phyloP scores from a whole-genome alignment of 2,888 invertebrate species.

The Pelosia muscerda region DNA sequence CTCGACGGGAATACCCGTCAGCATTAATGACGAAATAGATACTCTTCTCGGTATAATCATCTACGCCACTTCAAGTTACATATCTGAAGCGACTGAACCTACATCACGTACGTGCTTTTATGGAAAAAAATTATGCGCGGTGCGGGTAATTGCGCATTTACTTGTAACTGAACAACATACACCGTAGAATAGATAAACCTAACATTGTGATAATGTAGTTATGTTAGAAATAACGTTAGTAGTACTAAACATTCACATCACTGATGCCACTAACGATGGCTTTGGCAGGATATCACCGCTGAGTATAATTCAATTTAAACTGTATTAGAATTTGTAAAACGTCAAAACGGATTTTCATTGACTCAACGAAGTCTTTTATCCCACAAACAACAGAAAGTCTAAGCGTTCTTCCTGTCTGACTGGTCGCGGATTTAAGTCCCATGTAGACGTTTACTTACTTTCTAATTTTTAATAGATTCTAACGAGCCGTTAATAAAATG shows the following conservation, averaged over 20 bases:
- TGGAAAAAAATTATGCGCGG: background rate
- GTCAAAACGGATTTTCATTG: too few species aligned
- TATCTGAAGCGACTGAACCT: background rate
- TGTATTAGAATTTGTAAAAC: too few species aligned
- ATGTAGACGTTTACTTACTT: background rate
- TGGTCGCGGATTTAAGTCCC: too few species aligned
- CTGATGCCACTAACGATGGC: background rate
- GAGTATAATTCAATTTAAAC: too few species aligned
- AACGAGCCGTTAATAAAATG: slow-evolving; percentile 1
- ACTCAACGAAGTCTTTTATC: too few species aligned
- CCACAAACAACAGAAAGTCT: too few species aligned
- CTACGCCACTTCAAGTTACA: background rate
- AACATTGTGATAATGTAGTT: slow-evolving; percentile 2
- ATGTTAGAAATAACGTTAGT: background rate
- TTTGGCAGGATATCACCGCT: background rate
- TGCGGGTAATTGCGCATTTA: slow-evolving; percentile 1
- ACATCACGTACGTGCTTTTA: background rate
- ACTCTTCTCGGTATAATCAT: slow-evolving; percentile 3
- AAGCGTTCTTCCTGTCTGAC: too few species aligned
- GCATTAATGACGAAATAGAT: background rate
- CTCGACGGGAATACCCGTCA: background rate
- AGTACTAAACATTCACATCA: background rate
- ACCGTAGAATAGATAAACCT: background rate
- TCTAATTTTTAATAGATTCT: too few species aligned
- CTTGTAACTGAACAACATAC: background rate